Conservation (phyloP, 2,113 vertebrate species). For the Athene cunicularia region DNA sequence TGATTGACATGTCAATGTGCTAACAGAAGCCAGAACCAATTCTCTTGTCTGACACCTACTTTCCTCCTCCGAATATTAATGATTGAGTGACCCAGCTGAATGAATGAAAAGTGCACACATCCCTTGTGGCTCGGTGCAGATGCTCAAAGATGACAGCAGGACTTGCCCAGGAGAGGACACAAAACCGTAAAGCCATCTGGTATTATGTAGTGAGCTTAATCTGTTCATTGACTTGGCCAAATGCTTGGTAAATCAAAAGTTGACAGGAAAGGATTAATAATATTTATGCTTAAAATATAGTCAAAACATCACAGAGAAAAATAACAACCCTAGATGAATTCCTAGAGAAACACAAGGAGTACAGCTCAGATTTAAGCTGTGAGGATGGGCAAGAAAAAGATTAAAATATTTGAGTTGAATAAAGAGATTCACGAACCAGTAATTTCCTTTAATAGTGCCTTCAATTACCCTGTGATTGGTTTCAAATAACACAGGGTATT, state of each 20-base stretch:
- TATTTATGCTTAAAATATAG: conserved; percentile 13
- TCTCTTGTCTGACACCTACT: conserved; percentile 38
- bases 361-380: neutral
- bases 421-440: neutral
- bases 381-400: neutral
- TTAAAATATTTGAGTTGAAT: neutral
- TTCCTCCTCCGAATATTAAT: conserved; percentile 15
- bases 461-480: neutral
- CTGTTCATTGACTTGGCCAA: conserved; percentile 51
- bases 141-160: conserved; percentile 57
- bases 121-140: conserved; percentile 33
- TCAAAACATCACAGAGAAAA: neutral
- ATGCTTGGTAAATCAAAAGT: conserved; percentile 47
- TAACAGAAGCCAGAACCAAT: conserved; percentile 48
- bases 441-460: neutral
- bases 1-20: conserved; percentile 35
- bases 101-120: conserved; percentile 57
- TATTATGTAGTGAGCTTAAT: conserved; percentile 13
- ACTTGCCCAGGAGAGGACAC: conserved; percentile 20
- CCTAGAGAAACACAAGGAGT: neutral
- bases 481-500: neutral
- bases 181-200: conserved; percentile 41
- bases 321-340: neutral
- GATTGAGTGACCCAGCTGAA: conserved; percentile 14
- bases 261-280: conserved; percentile 36